Conservation (phyloP, 2,888 invertebrate genomes). For the Ormyrus thymus region DNA sequence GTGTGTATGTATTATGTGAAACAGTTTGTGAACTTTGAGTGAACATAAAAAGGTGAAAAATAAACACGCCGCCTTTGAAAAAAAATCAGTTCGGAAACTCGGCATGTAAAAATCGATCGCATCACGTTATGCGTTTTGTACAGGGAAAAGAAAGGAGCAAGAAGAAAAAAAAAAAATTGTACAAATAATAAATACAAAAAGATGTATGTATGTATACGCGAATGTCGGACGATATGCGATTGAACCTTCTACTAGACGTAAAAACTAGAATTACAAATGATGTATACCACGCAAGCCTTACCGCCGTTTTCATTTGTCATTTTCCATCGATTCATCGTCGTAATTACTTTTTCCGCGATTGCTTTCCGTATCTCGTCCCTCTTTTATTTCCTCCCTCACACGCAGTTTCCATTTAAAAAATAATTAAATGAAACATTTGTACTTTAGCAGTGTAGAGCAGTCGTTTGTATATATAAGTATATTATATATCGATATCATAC, state of each 20-base stretch:
- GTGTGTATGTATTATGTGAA: conserved; percentile 4
- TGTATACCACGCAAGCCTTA: conserved; percentile 38
- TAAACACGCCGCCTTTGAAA: conserved; percentile 13
- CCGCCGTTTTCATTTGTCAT: conserved; percentile 10
- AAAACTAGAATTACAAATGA: conserved; percentile 45
- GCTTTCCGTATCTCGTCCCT: conserved; percentile 9
- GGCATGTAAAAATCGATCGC: not conserved
- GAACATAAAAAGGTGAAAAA: not conserved
- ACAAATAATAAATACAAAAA: conserved; percentile 62
- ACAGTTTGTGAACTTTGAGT: not conserved
- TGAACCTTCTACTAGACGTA: conserved; percentile 25
- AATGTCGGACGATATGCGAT: conserved; percentile 46
- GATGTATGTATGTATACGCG: conserved; percentile 55
- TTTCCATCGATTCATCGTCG: conserved; percentile 24
- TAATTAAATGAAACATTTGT: conserved; percentile 75
- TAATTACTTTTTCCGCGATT: conserved; percentile 10
- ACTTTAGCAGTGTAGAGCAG: conserved; percentile 75
- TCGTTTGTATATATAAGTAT: conserved; percentile 69
- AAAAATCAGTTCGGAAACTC: conserved; percentile 26
- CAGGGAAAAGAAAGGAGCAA: conserved; percentile 7
- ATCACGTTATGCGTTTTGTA: conserved; percentile 25
- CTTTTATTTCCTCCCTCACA: conserved; percentile 52
- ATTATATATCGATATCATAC: conserved; percentile 64
- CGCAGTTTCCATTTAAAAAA: conserved; percentile 66
- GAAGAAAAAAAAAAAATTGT: conserved; percentile 50